phyloP scores from a whole-genome alignment of 1,140 invertebrate genomes.

The Grapholita molesta region DNA sequence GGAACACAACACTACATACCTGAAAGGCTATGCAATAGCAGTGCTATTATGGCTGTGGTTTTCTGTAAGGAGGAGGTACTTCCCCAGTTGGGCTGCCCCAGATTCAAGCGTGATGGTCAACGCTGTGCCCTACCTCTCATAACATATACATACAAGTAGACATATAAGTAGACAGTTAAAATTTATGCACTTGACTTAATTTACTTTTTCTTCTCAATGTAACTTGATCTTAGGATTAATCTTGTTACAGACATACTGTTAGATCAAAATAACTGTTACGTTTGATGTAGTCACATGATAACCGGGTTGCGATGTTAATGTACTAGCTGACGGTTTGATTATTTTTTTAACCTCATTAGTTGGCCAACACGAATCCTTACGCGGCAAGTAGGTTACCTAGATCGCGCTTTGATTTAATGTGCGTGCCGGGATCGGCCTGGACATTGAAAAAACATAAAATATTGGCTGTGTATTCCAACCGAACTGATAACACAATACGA shows the following conservation, averaged over 20 bases:
- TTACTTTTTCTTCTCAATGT: no score
- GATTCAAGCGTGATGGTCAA: no score
- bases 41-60: no score
- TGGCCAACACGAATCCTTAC: constrained; percentile 25
- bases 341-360: constrained; percentile 52
- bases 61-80: no score
- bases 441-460: background rate
- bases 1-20: no score
- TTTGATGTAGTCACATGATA: constrained; percentile 37
- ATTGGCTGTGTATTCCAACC: background rate
- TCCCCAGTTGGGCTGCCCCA: no score
- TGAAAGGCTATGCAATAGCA: no score
- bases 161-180: no score
- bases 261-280: background rate
- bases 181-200: no score
- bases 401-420: constrained; percentile 6
- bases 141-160: no score
- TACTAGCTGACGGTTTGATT: constrained; percentile 42
- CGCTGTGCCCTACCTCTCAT: no score
- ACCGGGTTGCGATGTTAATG: constrained; percentile 52
- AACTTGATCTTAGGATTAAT: no score
- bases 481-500: background rate
- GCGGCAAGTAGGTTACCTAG: constrained; percentile 31
- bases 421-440: background rate
- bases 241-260: background rate